Percentiles rank a stretch among this genome's conserved stretches.
Conservation (phyloP, 2,888 invertebrate genomes). For the Apamea crenata region DNA sequence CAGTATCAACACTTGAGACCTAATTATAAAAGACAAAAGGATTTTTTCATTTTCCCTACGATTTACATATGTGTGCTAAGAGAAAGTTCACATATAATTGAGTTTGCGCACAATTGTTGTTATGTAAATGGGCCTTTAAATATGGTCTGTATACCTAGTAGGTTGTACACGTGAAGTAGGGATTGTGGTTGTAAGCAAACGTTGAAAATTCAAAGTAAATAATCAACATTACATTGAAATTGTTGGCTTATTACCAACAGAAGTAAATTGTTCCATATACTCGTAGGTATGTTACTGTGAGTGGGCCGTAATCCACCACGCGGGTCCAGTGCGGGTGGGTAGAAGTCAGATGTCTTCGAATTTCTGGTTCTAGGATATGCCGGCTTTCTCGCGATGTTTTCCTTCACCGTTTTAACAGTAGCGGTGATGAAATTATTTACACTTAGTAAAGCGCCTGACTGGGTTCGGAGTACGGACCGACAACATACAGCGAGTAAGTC, state of each 20-base stretch:
- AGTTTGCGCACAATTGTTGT: constrained; percentile 62
- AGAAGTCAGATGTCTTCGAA: too few relatives aligned
- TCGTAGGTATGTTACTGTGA: too few relatives aligned
- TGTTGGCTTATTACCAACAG: not conserved
- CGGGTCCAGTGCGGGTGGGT: too few relatives aligned
- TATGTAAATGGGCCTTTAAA: constrained; percentile 56
- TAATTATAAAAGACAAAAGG: constrained; percentile 52
- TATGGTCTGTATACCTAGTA: not conserved
- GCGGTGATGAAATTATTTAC: too few relatives aligned
- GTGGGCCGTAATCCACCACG: too few relatives aligned
- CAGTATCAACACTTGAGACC: constrained; percentile 32
- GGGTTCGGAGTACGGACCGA: too few relatives aligned
- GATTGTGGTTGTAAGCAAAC: not conserved
- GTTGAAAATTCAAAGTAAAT: not conserved
- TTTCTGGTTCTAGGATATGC: too few relatives aligned
- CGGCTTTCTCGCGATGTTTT: too few relatives aligned
- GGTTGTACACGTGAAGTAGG: not conserved
- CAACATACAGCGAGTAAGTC: too few relatives aligned
- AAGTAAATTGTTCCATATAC: too few relatives aligned
- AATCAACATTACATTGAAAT: not conserved
- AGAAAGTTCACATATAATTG: constrained; percentile 52
- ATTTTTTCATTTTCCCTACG: constrained; percentile 36
- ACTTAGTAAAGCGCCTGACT: too few relatives aligned
- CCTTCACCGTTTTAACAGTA: too few relatives aligned
- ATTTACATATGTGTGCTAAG: constrained; percentile 45